Conservation (phyloP, 2,797 vertebrate species). For the Cephalopachus bancanus region DNA sequence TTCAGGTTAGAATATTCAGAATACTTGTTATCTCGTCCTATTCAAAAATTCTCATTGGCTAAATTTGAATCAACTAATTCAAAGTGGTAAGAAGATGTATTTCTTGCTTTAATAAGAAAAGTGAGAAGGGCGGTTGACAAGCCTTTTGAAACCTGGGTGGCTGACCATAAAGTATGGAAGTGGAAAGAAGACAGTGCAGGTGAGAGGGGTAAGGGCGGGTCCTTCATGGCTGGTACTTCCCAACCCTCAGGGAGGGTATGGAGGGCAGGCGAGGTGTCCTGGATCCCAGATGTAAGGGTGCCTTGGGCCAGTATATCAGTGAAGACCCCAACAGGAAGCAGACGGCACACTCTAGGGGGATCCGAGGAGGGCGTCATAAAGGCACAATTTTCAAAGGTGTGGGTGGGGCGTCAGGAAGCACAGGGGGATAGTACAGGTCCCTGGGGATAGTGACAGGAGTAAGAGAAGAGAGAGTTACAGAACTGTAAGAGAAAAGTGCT, state of each 20-base stretch:
- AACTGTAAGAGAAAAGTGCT: background rate
- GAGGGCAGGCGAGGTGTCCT: background rate
- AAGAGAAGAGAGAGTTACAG: background rate
- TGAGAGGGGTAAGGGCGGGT: background rate
- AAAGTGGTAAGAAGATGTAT: background rate
- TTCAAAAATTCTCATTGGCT: background rate
- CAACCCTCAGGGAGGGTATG: background rate
- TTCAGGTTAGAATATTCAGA: constrained; percentile 31
- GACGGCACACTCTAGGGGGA: background rate
- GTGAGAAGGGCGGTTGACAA: background rate
- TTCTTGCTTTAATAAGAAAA: constrained; percentile 38
- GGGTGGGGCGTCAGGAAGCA: too few species aligned
- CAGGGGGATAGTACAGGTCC: background rate
- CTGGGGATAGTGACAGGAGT: background rate
- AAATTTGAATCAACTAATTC: constrained; percentile 2
- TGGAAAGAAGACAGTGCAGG: background rate
- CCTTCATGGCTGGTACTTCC: background rate
- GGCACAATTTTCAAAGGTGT: background rate
- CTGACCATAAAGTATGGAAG: background rate
- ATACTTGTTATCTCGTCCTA: background rate
- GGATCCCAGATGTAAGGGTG: background rate
- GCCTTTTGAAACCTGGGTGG: background rate
- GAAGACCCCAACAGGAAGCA: background rate
- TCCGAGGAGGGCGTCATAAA: background rate
- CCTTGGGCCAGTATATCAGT: background rate